Evolutionary conservation across 2,113 vertebrate genomes (phyloP), one percentile per base, ranked within the genome.

Genomic region (Stegastes partitus): DNA sequence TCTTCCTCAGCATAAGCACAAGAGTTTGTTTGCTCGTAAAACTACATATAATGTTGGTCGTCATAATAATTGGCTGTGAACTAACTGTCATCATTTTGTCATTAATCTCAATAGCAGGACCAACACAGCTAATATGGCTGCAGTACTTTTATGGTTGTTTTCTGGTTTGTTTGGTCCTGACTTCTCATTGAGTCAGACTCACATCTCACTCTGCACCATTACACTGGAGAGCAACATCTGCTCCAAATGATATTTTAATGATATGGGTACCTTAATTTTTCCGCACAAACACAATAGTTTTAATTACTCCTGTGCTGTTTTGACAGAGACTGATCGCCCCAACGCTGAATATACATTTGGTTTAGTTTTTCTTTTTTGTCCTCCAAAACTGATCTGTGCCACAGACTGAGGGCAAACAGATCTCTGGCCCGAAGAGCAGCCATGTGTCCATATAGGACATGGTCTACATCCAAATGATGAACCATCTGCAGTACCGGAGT

Each of bases 381-480:
- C 42, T 72, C 26, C 31, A 14, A 76, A 55, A 26, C 4, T 49
- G 62, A 75, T 87, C 75, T 73, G 71, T 87, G 81, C 73, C 85
- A 77, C 25, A 75, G 77, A 73, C 79, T 18, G 31, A 34, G 74
- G 83, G 87, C 87, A 68, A 89, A 87, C 65, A 77, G 81, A 88
- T 80, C 73, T 86, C 56, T 87, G 81, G 90, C 82, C 88, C 74
- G 84, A 16, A n/a, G 80, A 81, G 87, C 77, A 44, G 74, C 90
- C 89, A 90, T 92, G 90, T 93, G 89, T 85, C 81, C 88, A 90
- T 89, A 50, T 82, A 89, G 89, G 83, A 90, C 88, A 88, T 81
- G 91, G 83, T 77, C 68, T 55, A 64, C 68, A 70, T 86, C 88
- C 92, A 92, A 92, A 82, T 50, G 64, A 87, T 3, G 67, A 87